phyloP scores from a whole-genome alignment of 2,888 invertebrate genomes.

The Scaptomyza reducta region DNA sequence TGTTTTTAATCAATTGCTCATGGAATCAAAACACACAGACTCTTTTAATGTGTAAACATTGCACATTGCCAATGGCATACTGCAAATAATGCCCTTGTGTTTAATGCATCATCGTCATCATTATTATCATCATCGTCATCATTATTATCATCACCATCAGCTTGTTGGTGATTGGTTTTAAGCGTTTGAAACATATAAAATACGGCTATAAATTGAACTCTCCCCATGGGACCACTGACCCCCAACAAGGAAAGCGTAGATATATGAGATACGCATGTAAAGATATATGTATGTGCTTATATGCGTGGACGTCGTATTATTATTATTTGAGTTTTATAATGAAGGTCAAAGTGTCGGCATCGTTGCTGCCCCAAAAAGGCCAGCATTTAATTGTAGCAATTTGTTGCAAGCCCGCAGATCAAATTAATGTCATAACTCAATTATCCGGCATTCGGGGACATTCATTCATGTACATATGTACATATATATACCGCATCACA shows the following conservation, averaged over 20 bases:
- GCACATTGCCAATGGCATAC: slow-evolving; percentile 4
- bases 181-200: slow-evolving; percentile 73
- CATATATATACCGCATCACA: background rate
- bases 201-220: slow-evolving; percentile 47
- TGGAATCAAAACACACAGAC: background rate
- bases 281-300: background rate
- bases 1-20: slow-evolving; percentile 58
- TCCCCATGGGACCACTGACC: slow-evolving; percentile 36
- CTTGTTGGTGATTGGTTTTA: slow-evolving; percentile 16
- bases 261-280: slow-evolving; percentile 12
- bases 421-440: slow-evolving; percentile 77
- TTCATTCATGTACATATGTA: background rate
- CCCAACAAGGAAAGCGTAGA: slow-evolving; percentile 18
- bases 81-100: slow-evolving; percentile 59
- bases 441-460: slow-evolving; percentile 52
- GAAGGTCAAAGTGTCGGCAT: slow-evolving; percentile 66
- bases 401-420: slow-evolving; percentile 62
- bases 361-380: slow-evolving; percentile 36
- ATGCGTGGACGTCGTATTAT: slow-evolving; percentile 24
- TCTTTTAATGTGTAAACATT: slow-evolving; percentile 21
- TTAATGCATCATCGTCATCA: slow-evolving; percentile 27
- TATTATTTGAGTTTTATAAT: slow-evolving; percentile 44
- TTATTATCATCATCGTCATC: slow-evolving; percentile 29
- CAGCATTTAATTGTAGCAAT: slow-evolving; percentile 69
- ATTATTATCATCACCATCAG: slow-evolving; percentile 20